A percentile compares a stretch with the other conserved stretches of the same genome.
phyloP scores from a whole-genome alignment of 2,888 invertebrate genomes.

The Osmoderma eremita region DNA sequence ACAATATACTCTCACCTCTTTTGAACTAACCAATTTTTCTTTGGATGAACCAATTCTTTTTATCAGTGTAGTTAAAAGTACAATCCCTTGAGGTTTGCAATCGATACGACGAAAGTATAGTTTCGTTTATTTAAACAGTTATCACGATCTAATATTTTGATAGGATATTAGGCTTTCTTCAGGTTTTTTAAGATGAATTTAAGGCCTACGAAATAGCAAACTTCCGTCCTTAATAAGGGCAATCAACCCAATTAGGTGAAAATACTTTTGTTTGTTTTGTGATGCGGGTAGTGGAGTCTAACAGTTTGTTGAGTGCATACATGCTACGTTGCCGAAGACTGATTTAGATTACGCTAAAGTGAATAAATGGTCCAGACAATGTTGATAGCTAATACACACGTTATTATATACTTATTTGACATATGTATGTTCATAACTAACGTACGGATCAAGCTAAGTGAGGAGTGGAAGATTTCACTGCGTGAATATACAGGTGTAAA shows the following conservation, averaged over 20 bases:
- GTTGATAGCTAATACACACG: neutral
- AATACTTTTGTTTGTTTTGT: constrained; percentile 12
- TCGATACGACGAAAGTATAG: too few species aligned
- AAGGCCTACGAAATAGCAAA: neutral
- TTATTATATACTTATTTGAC: constrained; percentile 2
- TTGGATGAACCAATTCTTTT: too few species aligned
- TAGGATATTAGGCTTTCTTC: too few species aligned
- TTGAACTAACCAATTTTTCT: too few species aligned
- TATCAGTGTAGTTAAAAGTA: too few species aligned
- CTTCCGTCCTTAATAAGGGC: constrained; percentile 7
- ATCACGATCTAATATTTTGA: too few species aligned
- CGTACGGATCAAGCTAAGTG: too few species aligned
- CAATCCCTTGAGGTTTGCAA: too few species aligned
- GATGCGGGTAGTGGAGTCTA: neutral
- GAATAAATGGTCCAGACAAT: constrained; percentile 2
- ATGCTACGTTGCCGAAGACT: neutral
- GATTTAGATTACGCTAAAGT: constrained; percentile 3
- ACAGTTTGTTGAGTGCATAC: neutral
- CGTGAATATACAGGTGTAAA: too few species aligned
- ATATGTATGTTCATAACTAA: neutral
- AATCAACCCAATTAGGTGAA: neutral
- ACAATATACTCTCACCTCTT: too few species aligned
- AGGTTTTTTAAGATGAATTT: neutral
- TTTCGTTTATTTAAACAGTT: too few species aligned
- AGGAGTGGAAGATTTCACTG: too few species aligned